Evolutionary conservation across 1,140 invertebrate genomes (phyloP).

Genomic region (Semibalanus balanoides): DNA sequence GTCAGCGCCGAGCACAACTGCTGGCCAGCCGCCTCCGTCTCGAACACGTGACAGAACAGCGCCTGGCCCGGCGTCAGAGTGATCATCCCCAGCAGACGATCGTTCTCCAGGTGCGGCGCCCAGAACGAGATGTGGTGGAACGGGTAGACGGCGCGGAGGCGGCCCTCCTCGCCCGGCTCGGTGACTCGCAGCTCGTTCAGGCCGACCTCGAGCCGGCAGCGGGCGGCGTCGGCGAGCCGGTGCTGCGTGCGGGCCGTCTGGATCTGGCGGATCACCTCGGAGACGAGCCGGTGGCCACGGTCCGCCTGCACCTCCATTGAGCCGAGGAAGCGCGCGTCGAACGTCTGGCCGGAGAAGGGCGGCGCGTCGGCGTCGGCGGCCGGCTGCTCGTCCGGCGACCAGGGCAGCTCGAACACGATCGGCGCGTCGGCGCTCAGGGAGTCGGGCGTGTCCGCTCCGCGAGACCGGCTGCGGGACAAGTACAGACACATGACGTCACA

Average conservation of each 20-base stretch:
- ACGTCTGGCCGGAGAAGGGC: background rate
- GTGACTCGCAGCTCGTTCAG: background rate
- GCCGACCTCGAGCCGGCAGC: background rate
- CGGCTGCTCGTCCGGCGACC: background rate
- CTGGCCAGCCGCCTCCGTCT: background rate
- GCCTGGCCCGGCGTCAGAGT: background rate
- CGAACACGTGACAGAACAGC: conserved; percentile 2
- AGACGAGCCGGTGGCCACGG: conserved; percentile 10
- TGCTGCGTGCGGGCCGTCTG: background rate
- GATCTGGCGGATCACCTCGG: background rate
- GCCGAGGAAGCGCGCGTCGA: conserved; percentile 13
- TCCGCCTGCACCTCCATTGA: conserved; percentile 15
- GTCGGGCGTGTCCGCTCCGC: background rate
- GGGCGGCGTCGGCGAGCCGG: background rate
- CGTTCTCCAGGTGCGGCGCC: background rate
- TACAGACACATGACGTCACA: too few species aligned
- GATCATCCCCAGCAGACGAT: background rate
- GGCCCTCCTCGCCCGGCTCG: conserved; percentile 27
- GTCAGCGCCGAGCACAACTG: conserved; percentile 3
- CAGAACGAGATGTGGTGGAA: conserved; percentile 1
- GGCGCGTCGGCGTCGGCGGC: background rate
- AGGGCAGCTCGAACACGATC: conserved; percentile 1
- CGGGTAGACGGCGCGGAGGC: background rate
- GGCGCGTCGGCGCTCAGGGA: background rate
- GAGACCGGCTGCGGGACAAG: background rate